phyloP scores from a whole-genome alignment of 2,888 invertebrate genomes.

The Pristionchus japonicus region DNA sequence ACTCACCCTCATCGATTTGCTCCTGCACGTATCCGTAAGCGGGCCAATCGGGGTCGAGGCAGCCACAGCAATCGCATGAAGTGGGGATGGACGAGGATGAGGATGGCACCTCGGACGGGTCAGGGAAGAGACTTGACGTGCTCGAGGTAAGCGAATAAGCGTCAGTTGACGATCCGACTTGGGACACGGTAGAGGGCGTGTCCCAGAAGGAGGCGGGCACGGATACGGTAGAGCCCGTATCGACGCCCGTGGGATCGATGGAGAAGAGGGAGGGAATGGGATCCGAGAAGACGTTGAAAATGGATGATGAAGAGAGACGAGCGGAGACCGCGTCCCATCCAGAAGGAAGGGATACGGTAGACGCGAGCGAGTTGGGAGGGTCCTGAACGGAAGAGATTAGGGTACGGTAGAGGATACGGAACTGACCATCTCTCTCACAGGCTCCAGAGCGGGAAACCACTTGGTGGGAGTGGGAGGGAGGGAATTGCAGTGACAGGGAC shows the following conservation, averaged over 20 bases:
- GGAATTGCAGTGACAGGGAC: neutral
- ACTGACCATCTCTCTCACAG: neutral
- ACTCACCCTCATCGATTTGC: neutral
- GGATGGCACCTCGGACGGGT: conserved; percentile 22
- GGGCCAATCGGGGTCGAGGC: neutral
- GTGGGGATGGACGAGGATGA: too few relatives aligned
- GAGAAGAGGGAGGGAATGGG: neutral
- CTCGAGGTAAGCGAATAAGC: neutral
- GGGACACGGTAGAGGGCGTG: neutral
- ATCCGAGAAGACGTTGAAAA: neutral
- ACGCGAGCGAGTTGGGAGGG: neutral
- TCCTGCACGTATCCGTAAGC: neutral
- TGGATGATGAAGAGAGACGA: neutral
- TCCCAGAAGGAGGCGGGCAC: neutral
- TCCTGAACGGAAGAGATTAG: neutral
- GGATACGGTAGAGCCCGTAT: neutral
- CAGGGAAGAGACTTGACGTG: conserved; percentile 1
- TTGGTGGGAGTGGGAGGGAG: too few relatives aligned
- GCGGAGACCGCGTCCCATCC: neutral
- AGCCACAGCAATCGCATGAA: neutral
- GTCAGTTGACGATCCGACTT: neutral
- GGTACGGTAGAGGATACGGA: conserved; percentile 12
- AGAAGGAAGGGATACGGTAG: conserved; percentile 25
- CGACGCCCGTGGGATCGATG: neutral
- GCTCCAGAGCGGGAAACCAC: neutral